Base-by-base conservation (phyloP, 2,113 vertebrate species). In the Monarcha castaneiventris region DNA sequence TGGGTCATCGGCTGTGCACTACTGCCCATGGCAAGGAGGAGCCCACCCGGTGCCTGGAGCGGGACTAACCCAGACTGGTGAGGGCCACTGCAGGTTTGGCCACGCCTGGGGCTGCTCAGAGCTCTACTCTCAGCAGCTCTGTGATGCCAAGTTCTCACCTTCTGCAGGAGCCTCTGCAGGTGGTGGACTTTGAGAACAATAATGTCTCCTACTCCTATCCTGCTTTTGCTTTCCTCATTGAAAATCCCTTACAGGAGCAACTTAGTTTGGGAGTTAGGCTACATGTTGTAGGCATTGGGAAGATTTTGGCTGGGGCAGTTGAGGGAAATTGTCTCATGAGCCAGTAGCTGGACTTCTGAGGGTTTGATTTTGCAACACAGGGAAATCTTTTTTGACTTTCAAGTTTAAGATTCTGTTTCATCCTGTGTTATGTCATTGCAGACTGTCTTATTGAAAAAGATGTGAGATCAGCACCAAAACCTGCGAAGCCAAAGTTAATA, bases 271-370 rank as follows among this genome's bases (percentile, higher is more conserved):
- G 41, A 41, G 12, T 69, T 76, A 32, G 41, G 30, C 26, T 18
- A 22, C 9, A 4, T 9, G 10, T 66, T 1, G 0, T 29, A 29
- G 27, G 15, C 0, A 0, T 29, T 25, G 33, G 10, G 23, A 59
- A 43, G 22, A 26, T 49, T 83, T 69, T 62, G 41, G 12, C 41
- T 55, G 35, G 15, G n/a, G 10, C 10, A 19, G 11, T 9, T 72
- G 39, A 39, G 9, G 3, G 6, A 32, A 76, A 52, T 56, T 41
- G 13, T 87, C 59, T 39, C 12, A 3, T 52, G 33, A 68, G 23
- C 9, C 30, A 13, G 30, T 3, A 78, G 22, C 52, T 67, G 51
- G 39, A 37, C 20, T 71, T 59, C 15, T 35, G 30, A 49, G 37
- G 7, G 33, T n/a, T 39, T 86, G 48, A 72, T 33, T 86, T 76